phyloP scores from a whole-genome alignment of 1,140 invertebrate species.

The Stegodyphus mimosarum region DNA sequence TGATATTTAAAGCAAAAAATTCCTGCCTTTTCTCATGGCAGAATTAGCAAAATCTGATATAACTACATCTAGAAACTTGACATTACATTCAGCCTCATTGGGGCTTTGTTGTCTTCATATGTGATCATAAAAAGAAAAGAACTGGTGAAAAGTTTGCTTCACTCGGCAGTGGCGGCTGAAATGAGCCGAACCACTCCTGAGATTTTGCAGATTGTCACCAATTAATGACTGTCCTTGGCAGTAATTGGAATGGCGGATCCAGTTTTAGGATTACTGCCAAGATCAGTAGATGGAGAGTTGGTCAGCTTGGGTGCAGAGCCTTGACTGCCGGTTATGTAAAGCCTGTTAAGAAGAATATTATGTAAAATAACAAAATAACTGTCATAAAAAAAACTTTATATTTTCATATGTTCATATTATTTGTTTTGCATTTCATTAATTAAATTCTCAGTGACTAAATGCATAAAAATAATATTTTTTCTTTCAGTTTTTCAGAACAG shows the following conservation, averaged over 20 bases:
- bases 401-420: too few relatives aligned
- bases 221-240: conserved; percentile 62
- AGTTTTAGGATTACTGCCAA: conserved; percentile 62
- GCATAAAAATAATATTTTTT: too few relatives aligned
- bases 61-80: conserved; percentile 60
- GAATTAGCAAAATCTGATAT: conserved; percentile 54
- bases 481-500: too few relatives aligned
- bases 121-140: conserved; percentile 64
- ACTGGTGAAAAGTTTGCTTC: conserved; percentile 45
- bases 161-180: conserved; percentile 41
- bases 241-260: conserved; percentile 60
- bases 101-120: conserved; percentile 65
- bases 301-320: conserved; percentile 63
- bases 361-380: too few relatives aligned
- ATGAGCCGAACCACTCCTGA: conserved; percentile 30
- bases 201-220: conserved; percentile 14
- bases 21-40: conserved; percentile 50
- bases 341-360: conserved; percentile 2
- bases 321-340: conserved; percentile 56
- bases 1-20: conserved; percentile 17
- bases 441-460: too few relatives aligned
- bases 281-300: conserved; percentile 61
- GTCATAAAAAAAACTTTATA: too few relatives aligned
- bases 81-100: conserved; percentile 57
- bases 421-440: too few relatives aligned